phyloP scores from a whole-genome alignment of 1,140 invertebrate genomes.

The Procambarus clarkii region DNA sequence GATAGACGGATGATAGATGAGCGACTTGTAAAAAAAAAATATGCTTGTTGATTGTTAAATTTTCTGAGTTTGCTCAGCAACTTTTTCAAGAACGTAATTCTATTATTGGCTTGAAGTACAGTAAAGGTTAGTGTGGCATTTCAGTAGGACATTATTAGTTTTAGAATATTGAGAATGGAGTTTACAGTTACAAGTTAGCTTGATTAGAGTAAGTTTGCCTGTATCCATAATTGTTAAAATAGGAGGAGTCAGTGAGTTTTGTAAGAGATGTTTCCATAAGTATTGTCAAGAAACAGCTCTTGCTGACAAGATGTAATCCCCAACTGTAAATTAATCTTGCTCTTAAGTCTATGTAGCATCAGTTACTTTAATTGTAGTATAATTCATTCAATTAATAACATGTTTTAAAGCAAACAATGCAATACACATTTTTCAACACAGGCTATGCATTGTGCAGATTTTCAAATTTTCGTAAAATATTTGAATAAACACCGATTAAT shows the following conservation, averaged over 20 bases:
- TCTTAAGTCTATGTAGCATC: too few species aligned
- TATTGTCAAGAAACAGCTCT: not conserved
- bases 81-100: not conserved
- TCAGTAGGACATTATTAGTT: not conserved
- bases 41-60: not conserved
- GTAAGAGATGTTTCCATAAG: not conserved
- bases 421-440: not conserved
- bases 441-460: not conserved
- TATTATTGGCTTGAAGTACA: slow-evolving; percentile 9
- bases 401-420: too few species aligned
- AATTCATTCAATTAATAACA: too few species aligned
- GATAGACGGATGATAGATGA: too few species aligned
- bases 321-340: too few species aligned
- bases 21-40: not conserved
- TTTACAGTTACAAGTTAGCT: not conserved
- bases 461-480: not conserved
- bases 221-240: not conserved
- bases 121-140: not conserved
- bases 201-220: not conserved
- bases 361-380: too few species aligned
- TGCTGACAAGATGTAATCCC: not conserved
- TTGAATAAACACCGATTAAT: not conserved
- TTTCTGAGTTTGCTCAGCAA: not conserved
- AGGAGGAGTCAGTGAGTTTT: not conserved
- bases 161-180: not conserved